Evolutionary conservation across 1,140 invertebrate species (phyloP), one percentile per base, ranked within the genome.

Genomic region (Rhyzopertha dominica): DNA sequence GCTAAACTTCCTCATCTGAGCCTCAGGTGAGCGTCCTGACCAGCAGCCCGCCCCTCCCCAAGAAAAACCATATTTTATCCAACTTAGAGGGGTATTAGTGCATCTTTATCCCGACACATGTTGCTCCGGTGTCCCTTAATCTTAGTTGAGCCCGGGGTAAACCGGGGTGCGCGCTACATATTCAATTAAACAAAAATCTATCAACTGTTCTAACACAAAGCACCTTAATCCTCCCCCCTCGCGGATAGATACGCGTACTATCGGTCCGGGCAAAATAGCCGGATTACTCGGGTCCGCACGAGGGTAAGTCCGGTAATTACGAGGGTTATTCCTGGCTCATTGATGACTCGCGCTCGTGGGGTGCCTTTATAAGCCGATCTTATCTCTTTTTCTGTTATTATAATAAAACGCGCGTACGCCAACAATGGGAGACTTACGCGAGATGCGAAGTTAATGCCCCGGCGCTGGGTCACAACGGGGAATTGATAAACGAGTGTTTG

Each of bases 161-260:
- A 62, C 56, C 58, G 39, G 47, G 56, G 50, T 51, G 41, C 50
- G 47, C 57, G 63, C 69, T 71, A 69, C 67, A 70, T 73, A 73
- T 73, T 73, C 71, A 72, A 73, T 72, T 73, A 73, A 71, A 70
- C 71, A 72, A 72, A 70, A 72, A 71, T 73, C 71, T 70, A 73
- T 73, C 70, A 68, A 67, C 66, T 67, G 65, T 50, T 67, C 61
- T 62, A 66, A 62, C 56, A 54, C 55, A 66, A 66, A 65, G 62
- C 61, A 61, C 54, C 61, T 58, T 69, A 68, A 69, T 67, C 65
- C 65, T 47, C 36, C 43, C 54, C 49, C 36, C 19, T 31, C 34
- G 32, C 29, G 53, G 29, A 53, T 43, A 50, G 42, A 50, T 49
- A 43, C 45, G 35, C 49, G 38, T 28, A 24, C 46, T 38, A 32